A percentile compares a stretch with the other conserved stretches of the same genome.
Evolutionary conservation across 2,797 vertebrate genomes (phyloP).

Genomic region (Philypnodon macrostomus): DNA sequence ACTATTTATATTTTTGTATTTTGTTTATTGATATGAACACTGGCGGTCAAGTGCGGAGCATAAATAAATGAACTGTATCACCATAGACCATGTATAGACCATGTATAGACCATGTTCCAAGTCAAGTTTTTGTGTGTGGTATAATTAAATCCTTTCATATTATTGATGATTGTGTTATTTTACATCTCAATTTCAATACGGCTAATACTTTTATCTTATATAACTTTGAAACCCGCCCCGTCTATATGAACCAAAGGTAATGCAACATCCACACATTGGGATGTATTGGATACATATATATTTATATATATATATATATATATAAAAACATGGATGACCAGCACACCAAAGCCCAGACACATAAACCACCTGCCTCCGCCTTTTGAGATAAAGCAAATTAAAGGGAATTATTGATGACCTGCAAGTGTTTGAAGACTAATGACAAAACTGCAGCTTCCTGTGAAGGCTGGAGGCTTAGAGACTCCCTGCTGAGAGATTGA

Average conservation of each 20-base stretch:
- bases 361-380: constrained; percentile 69
- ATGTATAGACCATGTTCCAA: too few relatives aligned
- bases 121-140: too few relatives aligned
- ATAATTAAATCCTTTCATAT: neutral
- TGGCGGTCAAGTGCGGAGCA: too few relatives aligned
- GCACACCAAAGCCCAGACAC: constrained; percentile 67
- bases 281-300: constrained; percentile 59
- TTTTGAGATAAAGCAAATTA: constrained; percentile 89
- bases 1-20: too few relatives aligned
- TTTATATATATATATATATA: constrained; percentile 58
- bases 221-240: constrained; percentile 5
- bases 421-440: constrained; percentile 89
- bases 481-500: constrained; percentile 74
- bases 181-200: neutral
- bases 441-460: constrained; percentile 85
- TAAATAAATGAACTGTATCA: too few relatives aligned
- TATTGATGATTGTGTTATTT: neutral
- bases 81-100: too few relatives aligned
- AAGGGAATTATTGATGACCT: constrained; percentile 92
- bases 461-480: constrained; percentile 82
- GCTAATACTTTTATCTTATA: neutral
- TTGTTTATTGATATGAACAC: too few relatives aligned
- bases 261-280: neutral
- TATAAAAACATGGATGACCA: constrained; percentile 60
- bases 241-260: constrained; percentile 23